Conservation (phyloP, 2,113 vertebrate species). For the Otus sunia region DNA sequence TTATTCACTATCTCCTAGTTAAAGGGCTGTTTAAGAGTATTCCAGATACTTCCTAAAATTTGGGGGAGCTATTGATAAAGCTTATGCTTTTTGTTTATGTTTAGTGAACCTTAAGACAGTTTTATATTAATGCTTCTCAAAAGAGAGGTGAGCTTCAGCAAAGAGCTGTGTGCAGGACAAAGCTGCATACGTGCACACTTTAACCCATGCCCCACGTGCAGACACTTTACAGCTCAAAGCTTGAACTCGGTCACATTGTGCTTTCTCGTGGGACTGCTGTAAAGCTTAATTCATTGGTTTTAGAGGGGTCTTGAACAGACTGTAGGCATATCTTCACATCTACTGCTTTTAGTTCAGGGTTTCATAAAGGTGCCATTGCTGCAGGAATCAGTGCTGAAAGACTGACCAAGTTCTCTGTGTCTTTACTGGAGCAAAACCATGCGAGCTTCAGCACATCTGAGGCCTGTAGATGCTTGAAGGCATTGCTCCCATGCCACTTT, state of each 20-base stretch:
- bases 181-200: not conserved
- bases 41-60: not conserved
- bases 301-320: not conserved
- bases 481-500: rapidly evolving
- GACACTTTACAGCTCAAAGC: not conserved
- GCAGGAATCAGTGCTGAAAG: not conserved
- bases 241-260: not conserved
- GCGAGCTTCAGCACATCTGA: not conserved
- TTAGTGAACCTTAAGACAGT: not conserved
- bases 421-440: not conserved
- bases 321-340: not conserved
- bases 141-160: not conserved
- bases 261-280: not conserved
- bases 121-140: not conserved
- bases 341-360: not conserved
- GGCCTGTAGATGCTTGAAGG: not conserved
- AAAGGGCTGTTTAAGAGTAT: not conserved
- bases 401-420: not conserved
- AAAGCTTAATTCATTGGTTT: not conserved
- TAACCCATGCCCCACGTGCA: not conserved
- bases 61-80: not conserved
- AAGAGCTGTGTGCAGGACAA: not conserved
- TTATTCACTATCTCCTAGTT: conserved; percentile 36
- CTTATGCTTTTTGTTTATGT: not conserved
- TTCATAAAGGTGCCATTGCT: not conserved